Evolutionary conservation across 2,113 vertebrate genomes (phyloP).

Genomic region (Charina bottae): DNA sequence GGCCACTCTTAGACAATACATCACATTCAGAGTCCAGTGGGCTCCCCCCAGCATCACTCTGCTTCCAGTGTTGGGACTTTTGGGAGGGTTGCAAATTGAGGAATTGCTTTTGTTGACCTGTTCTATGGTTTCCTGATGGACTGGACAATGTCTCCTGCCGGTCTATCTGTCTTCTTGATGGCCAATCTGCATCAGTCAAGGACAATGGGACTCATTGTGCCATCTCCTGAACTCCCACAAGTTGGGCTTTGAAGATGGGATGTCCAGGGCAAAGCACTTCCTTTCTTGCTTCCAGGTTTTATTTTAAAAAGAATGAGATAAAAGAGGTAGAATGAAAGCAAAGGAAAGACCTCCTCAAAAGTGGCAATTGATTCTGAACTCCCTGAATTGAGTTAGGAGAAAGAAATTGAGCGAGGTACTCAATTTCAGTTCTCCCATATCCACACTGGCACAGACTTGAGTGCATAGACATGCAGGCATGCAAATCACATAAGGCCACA

Average conservation of each 20-base stretch:
- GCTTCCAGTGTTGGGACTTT: not conserved
- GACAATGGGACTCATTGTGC: conserved; percentile 78
- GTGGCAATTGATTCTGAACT: accelerated
- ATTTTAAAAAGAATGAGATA: conserved; percentile 31
- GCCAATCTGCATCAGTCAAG: conserved; percentile 21
- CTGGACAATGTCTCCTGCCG: conserved; percentile 45
- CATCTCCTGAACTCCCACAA: conserved; percentile 33
- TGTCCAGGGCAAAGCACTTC: conserved; percentile 24
- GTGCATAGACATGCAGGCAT: not conserved
- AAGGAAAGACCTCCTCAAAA: not conserved
- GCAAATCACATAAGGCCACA: not conserved
- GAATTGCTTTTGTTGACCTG: conserved; percentile 59
- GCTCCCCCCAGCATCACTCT: conserved; percentile 48
- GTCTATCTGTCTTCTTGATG: conserved; percentile 50
- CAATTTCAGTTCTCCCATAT: not conserved
- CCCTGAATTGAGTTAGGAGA: not conserved
- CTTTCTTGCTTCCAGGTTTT: conserved; percentile 46
- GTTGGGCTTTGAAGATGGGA: conserved; percentile 58
- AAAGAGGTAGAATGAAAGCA: not conserved
- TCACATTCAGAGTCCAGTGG: conserved; percentile 66
- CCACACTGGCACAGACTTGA: not conserved
- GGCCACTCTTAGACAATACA: conserved; percentile 72
- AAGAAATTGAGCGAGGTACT: not conserved
- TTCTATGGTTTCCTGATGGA: conserved; percentile 25
- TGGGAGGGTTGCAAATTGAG: conserved; percentile 12